Percentiles rank a stretch among this genome's conserved stretches.
Conservation (phyloP, 1,140 invertebrate species). For the Acarapis woodi region DNA sequence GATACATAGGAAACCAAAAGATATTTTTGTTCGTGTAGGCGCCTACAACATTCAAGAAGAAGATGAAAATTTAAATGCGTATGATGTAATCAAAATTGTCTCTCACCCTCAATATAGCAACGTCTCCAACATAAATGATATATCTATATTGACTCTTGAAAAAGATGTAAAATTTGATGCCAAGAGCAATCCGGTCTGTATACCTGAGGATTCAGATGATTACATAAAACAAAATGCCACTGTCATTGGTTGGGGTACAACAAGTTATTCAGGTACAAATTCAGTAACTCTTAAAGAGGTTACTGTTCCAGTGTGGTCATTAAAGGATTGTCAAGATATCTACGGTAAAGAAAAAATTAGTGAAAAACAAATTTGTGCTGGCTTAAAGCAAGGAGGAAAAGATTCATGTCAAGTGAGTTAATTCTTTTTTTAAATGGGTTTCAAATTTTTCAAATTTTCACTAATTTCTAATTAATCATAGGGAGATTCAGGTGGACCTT, state of each 20-base stretch:
- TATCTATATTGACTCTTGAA: background rate
- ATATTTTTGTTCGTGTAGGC: background rate
- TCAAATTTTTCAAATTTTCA: background rate
- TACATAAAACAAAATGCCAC: background rate
- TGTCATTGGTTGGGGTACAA: constrained; percentile 2
- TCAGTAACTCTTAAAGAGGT: background rate
- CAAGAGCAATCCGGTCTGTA: background rate
- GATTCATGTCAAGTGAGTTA: constrained; percentile 32
- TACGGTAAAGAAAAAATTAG: background rate
- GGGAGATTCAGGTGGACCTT: constrained; percentile 10
- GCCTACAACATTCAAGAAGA: constrained; percentile 1
- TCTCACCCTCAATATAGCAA: background rate
- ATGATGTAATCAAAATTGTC: background rate
- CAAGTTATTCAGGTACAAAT: background rate
- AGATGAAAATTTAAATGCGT: background rate
- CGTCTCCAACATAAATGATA: background rate
- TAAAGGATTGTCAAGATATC: background rate
- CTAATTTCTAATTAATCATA: constrained; percentile 4
- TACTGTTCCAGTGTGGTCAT: background rate
- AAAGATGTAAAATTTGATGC: background rate
- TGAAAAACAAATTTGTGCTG: constrained; percentile 37
- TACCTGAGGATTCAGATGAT: background rate
- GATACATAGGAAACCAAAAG: background rate
- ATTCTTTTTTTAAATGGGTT: background rate
- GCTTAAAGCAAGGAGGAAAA: constrained; percentile 32